A percentile compares a stretch with the other conserved stretches of the same genome.
Conservation (phyloP, 2,113 vertebrate species). For the Sander vitreus region DNA sequence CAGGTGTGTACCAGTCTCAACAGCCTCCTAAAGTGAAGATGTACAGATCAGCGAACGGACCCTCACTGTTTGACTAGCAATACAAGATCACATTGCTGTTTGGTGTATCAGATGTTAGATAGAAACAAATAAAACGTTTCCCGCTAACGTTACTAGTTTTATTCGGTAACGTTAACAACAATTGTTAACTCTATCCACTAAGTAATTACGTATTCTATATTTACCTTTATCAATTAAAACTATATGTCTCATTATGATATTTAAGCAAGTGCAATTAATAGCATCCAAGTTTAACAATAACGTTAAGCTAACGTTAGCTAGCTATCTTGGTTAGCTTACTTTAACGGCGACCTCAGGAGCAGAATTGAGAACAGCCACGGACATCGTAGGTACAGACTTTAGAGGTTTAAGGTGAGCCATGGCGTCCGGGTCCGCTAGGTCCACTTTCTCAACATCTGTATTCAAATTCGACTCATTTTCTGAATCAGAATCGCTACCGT, state of each 20-base stretch:
- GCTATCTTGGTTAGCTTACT: constrained; percentile 82
- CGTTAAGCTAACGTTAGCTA: constrained; percentile 41
- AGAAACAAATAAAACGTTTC: neutral
- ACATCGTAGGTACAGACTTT: constrained; percentile 57
- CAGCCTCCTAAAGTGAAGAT: constrained; percentile 89
- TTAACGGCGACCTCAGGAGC: constrained; percentile 95
- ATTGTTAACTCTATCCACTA: too few species aligned
- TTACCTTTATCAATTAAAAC: accelerated
- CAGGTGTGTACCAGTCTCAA: constrained; percentile 94
- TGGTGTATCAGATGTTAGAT: neutral
- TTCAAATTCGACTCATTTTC: constrained; percentile 86
- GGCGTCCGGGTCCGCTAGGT: constrained; percentile 81
- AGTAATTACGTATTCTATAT: neutral
- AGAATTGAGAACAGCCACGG: constrained; percentile 86
- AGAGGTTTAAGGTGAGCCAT: constrained; percentile 86
- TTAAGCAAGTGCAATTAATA: accelerated
- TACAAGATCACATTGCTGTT: neutral
- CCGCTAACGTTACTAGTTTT: neutral
- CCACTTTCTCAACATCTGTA: constrained; percentile 50
- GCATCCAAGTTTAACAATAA: neutral
- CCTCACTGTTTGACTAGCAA: neutral
- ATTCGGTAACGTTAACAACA: neutral
- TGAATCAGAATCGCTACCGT: constrained; percentile 90
- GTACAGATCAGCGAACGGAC: neutral
- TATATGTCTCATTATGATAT: accelerated